Base-by-base conservation (phyloP, 2,797 vertebrate genomes). In the Tapera naevia region DNA sequence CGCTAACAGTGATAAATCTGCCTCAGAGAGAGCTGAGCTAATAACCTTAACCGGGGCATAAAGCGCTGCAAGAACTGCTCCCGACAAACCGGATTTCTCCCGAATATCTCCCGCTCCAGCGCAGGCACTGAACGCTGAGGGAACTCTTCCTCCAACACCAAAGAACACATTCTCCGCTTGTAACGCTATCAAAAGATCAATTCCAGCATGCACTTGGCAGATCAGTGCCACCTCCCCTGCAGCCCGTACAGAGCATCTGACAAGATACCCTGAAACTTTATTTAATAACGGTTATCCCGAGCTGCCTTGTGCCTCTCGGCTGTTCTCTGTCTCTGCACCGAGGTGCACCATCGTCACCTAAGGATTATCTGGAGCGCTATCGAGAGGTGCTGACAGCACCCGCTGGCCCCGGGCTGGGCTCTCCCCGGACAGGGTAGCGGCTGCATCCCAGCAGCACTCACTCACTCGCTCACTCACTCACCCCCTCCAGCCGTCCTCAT, bases 221-320 rank as follows among this genome's bases (percentile, higher is more conserved):
- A 56, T 2, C 50, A 17, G 22, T 0, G 3, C 66, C 10, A 9
- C 57, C 60, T 69, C 60, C 72, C 46, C 43, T 7, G 60, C 64
- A 69, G 81, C 60, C 60, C 12, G 0, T 2, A 5, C 0, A 11
- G 67, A 62, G 13, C 56, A 15, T 32, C 70, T 5, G 66, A 53
- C 80, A 4, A 46, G 45, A 28, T 10, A 1, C 3, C 7, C 60
- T 16, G 65, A 16, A 92, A 93, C 88, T 94, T 94, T 11, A 15
- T 16, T 46, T 12, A 48, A 3, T 5, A 58, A 3, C 8, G n/a
- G 28, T 11, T 43, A 10, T 13, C 62, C 30, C n/a, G 3, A 32
- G 67, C 74, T 54, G 86, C 92, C 58, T 32, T 17, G 25, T 67
- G 90, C 79, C 41, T 3, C 28, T 32, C 66, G 17, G 79, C 23